These are phyloP conservation scores for Amphiprion clarkii DNA, from an alignment of 2,797 vertebrate genomes.

Conservation along the genomic window DNA sequence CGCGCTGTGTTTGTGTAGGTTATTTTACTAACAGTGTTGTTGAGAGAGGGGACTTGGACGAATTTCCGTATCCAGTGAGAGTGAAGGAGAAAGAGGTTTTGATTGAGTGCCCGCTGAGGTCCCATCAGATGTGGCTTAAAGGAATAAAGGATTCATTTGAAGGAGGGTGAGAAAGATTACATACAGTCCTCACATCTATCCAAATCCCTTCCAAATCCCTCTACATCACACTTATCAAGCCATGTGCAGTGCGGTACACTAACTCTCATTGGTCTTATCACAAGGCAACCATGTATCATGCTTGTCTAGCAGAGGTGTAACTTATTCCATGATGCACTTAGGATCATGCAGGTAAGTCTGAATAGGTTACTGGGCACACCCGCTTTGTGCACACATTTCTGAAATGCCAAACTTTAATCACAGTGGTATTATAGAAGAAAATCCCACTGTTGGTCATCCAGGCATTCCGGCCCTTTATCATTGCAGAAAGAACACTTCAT, in stretches of 20 bases:
- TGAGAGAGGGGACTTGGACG: constrained; percentile 34
- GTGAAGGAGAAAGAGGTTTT: constrained; percentile 70
- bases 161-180: constrained; percentile 84
- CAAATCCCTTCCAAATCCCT: constrained; percentile 85
- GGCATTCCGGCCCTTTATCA: constrained; percentile 5
- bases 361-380: constrained; percentile 23
- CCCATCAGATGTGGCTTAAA: constrained; percentile 86
- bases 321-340: constrained; percentile 61
- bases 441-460: constrained; percentile 32
- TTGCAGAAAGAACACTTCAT: background rate
- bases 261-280: constrained; percentile 73
- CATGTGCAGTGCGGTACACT: constrained; percentile 63
- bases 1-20: constrained; percentile 38
- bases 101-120: constrained; percentile 81
- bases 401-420: constrained; percentile 55
- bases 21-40: constrained; percentile 53
- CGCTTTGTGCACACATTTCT: constrained; percentile 20
- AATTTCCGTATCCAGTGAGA: constrained; percentile 58
- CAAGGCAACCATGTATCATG: constrained; percentile 67
- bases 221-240: constrained; percentile 86
- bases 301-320: constrained; percentile 68
- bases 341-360: constrained; percentile 46
- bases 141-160: constrained; percentile 86
- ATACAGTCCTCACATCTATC: constrained; percentile 85
- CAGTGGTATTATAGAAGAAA: constrained; percentile 49